These are phyloP conservation scores for Burhinus oedicnemus DNA, from an alignment of 2,113 vertebrate species.

Conservation along the genomic window DNA sequence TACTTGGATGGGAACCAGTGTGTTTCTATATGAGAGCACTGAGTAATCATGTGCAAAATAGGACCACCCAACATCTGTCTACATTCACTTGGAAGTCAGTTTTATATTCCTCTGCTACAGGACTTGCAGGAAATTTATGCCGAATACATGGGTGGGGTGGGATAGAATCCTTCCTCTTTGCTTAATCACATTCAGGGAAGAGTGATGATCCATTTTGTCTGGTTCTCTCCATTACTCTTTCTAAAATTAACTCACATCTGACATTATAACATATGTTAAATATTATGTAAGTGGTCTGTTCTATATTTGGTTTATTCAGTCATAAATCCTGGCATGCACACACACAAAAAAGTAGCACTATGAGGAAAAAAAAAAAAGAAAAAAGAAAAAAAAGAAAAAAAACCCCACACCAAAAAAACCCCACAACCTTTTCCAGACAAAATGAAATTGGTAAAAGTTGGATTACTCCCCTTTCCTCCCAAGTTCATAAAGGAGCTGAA, in stretches of 20 bases:
- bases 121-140: slow-evolving; percentile 55
- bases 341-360: background rate
- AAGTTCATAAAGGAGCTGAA: background rate
- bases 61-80: slow-evolving; percentile 70
- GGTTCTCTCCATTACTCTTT: slow-evolving; percentile 57
- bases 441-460: background rate
- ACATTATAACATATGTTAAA: slow-evolving; percentile 68
- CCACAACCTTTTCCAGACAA: background rate
- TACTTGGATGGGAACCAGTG: background rate
- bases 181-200: slow-evolving; percentile 66
- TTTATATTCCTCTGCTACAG: slow-evolving; percentile 47
- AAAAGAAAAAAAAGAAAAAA: background rate
- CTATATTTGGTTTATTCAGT: slow-evolving; percentile 67
- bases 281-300: slow-evolving; percentile 65
- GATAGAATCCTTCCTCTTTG: slow-evolving; percentile 69
- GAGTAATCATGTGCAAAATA: slow-evolving; percentile 58
- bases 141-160: slow-evolving; percentile 64
- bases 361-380: background rate
- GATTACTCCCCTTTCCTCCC: background rate
- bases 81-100: slow-evolving; percentile 51
- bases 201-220: slow-evolving; percentile 62
- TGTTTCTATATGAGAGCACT: background rate
- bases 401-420: background rate
- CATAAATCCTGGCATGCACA: slow-evolving; percentile 50
- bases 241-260: slow-evolving; percentile 71